Base-by-base conservation (phyloP, 2,113 vertebrate species). In the Marcusenius ussheri region DNA sequence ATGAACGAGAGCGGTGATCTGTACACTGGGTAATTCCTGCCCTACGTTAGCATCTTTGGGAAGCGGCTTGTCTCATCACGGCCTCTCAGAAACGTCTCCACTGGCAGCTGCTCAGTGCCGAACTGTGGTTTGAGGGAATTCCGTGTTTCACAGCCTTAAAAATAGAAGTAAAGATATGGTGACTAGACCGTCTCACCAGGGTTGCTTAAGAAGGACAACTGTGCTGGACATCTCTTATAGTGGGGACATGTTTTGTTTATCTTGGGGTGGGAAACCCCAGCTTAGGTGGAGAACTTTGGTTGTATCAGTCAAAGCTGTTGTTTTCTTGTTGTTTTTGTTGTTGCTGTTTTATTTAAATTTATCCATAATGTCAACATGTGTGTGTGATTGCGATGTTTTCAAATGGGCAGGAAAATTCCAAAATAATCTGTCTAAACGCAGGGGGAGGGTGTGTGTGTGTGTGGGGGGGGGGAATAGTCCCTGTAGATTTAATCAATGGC, bases 271-370 rank as follows among this genome's bases (percentile, higher is more conserved):
- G 91, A 90, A 93, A 93, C 94, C 94, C 94, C 93, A 92, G 93
- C 0, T 90, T 92, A 91, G 89, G 92, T 95, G 94, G 91, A 92
- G n/a, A 92, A 90, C 93, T 93, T 83, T 92, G 92, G 91, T 84
- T 35, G 7, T 77, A 83, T 49, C 7, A 24, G 46, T 35, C 47
- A 8, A 83, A 83, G 15, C 45, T 47, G 11, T 0, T n/a, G 19
- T 47, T 42, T 45, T 46, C 3, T 83, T 58, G 10, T 47, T 45
- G 21, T 45, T 83, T 2, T 11, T 77, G 0, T 77, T 77, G 10
- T 87, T 87, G n/a, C n/a, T 42, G 7, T 21, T 85, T 9, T 85
- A 24, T 49, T 46, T 17, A 35, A 0, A 62, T n/a, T 24, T n/a
- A 84, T 88, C 15, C 70, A 77, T 15, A 77, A 39, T 77, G 27